These are phyloP conservation scores for Ctenoplectra terminalis DNA, from an alignment of 1,140 invertebrate species.

Conservation along the genomic window DNA sequence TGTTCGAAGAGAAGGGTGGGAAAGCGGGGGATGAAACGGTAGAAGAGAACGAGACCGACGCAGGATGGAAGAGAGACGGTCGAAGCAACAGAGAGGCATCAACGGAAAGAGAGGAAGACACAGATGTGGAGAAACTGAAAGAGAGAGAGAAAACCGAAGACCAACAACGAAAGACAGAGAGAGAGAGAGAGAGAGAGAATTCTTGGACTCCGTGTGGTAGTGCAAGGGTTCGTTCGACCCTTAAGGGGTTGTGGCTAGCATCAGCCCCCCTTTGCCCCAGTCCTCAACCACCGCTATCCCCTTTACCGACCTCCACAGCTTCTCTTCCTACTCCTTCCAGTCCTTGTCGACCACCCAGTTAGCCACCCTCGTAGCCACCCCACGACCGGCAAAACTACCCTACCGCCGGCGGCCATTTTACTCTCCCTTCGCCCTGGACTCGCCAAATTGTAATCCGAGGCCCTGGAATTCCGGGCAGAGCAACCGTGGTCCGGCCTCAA, in stretches of 20 bases:
- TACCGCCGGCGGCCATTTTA: slow-evolving; percentile 82
- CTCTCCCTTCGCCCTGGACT: slow-evolving; percentile 78
- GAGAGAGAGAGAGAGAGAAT: slow-evolving; percentile 45
- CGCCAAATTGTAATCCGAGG: slow-evolving; percentile 81
- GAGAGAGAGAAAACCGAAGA: slow-evolving; percentile 40
- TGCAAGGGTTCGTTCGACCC: slow-evolving; percentile 82
- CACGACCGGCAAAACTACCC: slow-evolving; percentile 74
- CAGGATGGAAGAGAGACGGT: slow-evolving; percentile 44
- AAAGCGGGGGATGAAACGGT: slow-evolving; percentile 49
- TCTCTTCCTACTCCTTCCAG: slow-evolving; percentile 67
- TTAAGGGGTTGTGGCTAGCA: slow-evolving; percentile 84
- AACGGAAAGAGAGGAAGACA: slow-evolving; percentile 44
- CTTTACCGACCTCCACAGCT: slow-evolving; percentile 59
- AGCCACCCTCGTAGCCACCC: slow-evolving; percentile 77
- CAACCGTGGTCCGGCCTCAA: slow-evolving; percentile 77
- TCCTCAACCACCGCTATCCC: slow-evolving; percentile 66
- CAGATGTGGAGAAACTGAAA: slow-evolving; percentile 47
- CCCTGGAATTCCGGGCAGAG: slow-evolving; percentile 74
- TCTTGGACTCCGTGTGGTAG: slow-evolving; percentile 75
- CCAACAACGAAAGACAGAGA: slow-evolving; percentile 34
- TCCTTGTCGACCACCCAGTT: slow-evolving; percentile 77
- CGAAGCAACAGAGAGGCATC: slow-evolving; percentile 45
- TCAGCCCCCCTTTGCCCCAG: slow-evolving; percentile 71
- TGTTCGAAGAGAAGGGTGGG: slow-evolving; percentile 68
- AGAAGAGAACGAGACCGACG: slow-evolving; percentile 10